A percentile compares a stretch with the other conserved stretches of the same genome.
Evolutionary conservation across 2,888 invertebrate genomes (phyloP).

Genomic region (Euclidia mi): DNA sequence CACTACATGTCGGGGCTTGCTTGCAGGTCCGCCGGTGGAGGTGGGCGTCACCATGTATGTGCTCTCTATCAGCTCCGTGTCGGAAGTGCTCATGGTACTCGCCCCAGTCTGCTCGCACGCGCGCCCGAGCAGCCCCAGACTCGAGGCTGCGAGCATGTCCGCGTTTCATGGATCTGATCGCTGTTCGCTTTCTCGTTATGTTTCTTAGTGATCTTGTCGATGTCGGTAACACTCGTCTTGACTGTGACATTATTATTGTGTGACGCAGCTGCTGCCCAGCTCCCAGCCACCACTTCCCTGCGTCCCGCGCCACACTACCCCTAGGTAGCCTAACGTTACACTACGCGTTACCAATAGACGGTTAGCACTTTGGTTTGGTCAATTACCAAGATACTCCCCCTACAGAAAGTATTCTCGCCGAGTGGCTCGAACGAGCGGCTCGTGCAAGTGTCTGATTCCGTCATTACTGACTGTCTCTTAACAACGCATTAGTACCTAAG

Average conservation of each 20-base stretch:
- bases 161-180: slow-evolving; percentile 59
- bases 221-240: slow-evolving; percentile 55
- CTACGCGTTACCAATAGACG: too few species aligned
- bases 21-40: slow-evolving; percentile 98
- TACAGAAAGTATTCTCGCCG: too few species aligned
- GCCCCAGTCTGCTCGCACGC: slow-evolving; percentile 76
- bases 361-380: too few species aligned
- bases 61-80: slow-evolving; percentile 99
- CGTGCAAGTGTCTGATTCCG: too few species aligned
- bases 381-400: too few species aligned
- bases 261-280: slow-evolving; percentile 27
- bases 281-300: slow-evolving; percentile 26
- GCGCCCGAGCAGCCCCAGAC: slow-evolving; percentile 83
- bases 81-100: slow-evolving; percentile 99
- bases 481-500: too few species aligned
- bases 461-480: too few species aligned
- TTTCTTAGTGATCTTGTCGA: slow-evolving; percentile 56
- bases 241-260: slow-evolving; percentile 49
- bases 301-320: too few species aligned
- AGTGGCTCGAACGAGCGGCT: too few species aligned
- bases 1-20: slow-evolving; percentile 91
- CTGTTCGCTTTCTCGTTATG: slow-evolving; percentile 62
- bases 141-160: slow-evolving; percentile 88
- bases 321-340: too few species aligned
- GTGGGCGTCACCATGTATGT: slow-evolving; percentile 99